Evolutionary conservation across 2,797 vertebrate genomes (phyloP).

Genomic region (Mionectes olivaceus): DNA sequence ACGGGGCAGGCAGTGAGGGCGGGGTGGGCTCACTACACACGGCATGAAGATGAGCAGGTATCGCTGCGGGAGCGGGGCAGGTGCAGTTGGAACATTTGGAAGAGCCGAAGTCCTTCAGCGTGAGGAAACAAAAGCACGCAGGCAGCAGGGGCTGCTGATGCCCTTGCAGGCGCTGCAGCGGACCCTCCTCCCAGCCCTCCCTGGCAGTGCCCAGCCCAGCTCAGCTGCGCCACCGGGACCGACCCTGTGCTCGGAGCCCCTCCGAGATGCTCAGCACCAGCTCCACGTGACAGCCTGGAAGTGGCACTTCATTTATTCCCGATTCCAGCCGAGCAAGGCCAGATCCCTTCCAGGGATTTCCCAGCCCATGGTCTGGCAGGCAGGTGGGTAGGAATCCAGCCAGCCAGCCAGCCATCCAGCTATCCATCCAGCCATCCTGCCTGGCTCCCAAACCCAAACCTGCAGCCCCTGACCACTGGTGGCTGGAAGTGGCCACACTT

Average conservation of each 20-base stretch:
- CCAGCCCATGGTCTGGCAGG: background rate
- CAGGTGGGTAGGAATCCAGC: accelerated
- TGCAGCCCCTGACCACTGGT: accelerated
- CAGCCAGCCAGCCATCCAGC: too few species aligned
- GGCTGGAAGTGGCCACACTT: accelerated
- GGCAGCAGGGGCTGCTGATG: background rate
- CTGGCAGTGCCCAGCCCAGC: background rate
- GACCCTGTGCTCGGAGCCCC: background rate
- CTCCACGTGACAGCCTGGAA: accelerated
- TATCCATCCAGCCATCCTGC: background rate
- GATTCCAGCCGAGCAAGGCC: background rate
- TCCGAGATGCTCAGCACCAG: accelerated
- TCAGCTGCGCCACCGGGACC: background rate
- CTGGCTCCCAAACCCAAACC: accelerated
- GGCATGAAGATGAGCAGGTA: background rate
- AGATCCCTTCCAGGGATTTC: background rate
- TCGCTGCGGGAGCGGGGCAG: accelerated
- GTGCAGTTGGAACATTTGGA: accelerated
- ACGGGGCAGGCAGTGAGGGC: accelerated
- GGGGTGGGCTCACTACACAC: accelerated
- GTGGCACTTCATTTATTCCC: accelerated
- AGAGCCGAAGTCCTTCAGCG: background rate
- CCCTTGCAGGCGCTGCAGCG: accelerated
- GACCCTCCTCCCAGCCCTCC: background rate
- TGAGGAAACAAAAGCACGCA: accelerated